Evolutionary conservation across 64 coral and sea anemone species (phyloP).

Genomic region (Acropora tenuis): DNA sequence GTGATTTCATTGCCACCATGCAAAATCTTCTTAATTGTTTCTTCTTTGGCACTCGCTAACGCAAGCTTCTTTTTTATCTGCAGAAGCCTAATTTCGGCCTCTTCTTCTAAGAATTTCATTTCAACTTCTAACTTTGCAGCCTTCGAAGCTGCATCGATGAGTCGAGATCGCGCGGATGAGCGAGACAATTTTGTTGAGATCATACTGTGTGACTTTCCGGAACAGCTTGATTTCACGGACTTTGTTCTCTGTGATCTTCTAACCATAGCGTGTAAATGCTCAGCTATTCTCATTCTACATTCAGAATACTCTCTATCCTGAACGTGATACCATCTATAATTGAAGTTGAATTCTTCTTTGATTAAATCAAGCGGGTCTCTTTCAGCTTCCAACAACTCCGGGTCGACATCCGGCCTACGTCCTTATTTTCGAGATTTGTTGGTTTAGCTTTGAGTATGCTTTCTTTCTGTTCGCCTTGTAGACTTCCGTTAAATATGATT

Average conservation of each 20-base stretch:
- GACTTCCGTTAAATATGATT: slow-evolving; percentile 10
- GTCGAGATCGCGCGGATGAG: not conserved
- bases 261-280: slow-evolving; percentile 13
- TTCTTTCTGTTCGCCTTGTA: not conserved
- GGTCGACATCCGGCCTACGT: not conserved
- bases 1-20: not conserved
- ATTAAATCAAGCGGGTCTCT: slow-evolving; percentile 21
- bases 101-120: slow-evolving; percentile 42
- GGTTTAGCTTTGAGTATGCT: not conserved
- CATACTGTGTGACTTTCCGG: not conserved
- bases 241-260: not conserved
- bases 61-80: too few relatives aligned
- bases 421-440: too few relatives aligned
- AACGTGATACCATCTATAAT: slow-evolving; percentile 53
- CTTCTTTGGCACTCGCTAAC: too few relatives aligned
- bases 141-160: not conserved
- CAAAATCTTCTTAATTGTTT: slow-evolving; percentile 27
- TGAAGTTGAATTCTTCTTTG: slow-evolving; percentile 44
- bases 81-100: slow-evolving; percentile 18
- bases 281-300: slow-evolving; percentile 29
- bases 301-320: slow-evolving; percentile 25
- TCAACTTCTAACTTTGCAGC: slow-evolving; percentile 30
- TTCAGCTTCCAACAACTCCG: not conserved
- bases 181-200: not conserved
- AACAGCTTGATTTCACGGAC: not conserved